Conservation (phyloP, 35 echinoderm and acorn worm species). For the Hemicentrotus pulcherrimus region DNA sequence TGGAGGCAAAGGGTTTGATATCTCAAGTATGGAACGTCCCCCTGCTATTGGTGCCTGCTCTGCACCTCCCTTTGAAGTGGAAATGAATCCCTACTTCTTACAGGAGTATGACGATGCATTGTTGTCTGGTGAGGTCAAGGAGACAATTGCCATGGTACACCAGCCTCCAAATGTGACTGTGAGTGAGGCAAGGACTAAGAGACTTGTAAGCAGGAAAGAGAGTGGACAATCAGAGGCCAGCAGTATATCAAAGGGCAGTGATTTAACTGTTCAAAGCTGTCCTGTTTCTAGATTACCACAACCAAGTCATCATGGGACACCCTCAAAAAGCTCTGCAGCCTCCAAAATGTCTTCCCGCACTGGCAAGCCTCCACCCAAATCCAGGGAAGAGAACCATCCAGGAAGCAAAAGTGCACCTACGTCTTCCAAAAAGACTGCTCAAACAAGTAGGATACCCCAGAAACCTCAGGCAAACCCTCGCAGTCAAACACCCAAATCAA, state of each 20-base stretch:
- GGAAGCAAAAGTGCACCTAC: constrained; percentile 74
- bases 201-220: constrained; percentile 26
- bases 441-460: constrained; percentile 77
- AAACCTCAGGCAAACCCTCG: constrained; percentile 44
- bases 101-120: constrained; percentile 90
- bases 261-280: constrained; percentile 50
- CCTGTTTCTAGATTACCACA: constrained; percentile 23
- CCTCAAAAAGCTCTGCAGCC: constrained; percentile 49
- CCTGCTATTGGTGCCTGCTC: constrained; percentile 94
- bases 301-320: constrained; percentile 23
- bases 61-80: constrained; percentile 93
- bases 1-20: constrained; percentile 51
- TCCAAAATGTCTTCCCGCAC: constrained; percentile 63
- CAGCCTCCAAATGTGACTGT: constrained; percentile 25
- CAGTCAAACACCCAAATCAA: constrained; percentile 61
- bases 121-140: background rate
- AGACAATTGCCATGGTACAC: constrained; percentile 40
- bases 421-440: constrained; percentile 77
- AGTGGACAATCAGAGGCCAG: constrained; percentile 46
- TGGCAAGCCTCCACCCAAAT: constrained; percentile 29
- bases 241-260: constrained; percentile 45
- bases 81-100: constrained; percentile 90
- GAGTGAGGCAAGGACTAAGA: constrained; percentile 30
- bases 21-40: constrained; percentile 72
- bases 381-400: constrained; percentile 61